phyloP scores from a whole-genome alignment of 2,797 vertebrate species.

The Premnoplex brunnescens region DNA sequence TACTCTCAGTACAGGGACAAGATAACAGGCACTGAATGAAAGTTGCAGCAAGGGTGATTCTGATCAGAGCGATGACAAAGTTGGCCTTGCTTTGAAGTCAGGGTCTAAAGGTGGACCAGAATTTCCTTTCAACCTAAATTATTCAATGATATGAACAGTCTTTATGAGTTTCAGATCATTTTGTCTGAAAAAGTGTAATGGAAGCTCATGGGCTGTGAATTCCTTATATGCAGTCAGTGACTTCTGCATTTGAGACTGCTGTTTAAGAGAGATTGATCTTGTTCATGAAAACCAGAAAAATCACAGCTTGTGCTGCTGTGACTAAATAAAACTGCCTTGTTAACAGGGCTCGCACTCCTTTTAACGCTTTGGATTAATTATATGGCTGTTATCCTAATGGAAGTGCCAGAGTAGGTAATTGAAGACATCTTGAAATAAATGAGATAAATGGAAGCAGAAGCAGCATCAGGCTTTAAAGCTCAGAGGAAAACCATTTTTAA shows the following conservation, averaged over 20 bases:
- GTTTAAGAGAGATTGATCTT: background rate
- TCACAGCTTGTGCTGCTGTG: background rate
- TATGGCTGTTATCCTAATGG: constrained; percentile 23
- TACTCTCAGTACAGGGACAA: background rate
- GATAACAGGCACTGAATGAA: background rate
- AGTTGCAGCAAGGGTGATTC: background rate
- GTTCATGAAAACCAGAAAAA: background rate
- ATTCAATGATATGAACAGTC: background rate
- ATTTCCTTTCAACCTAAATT: background rate
- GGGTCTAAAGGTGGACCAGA: background rate
- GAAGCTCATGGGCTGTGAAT: background rate
- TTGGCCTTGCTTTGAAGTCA: background rate
- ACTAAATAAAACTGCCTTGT: background rate
- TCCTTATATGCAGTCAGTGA: background rate
- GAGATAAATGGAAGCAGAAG: constrained; percentile 4
- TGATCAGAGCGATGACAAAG: background rate
- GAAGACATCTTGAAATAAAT: constrained; percentile 50
- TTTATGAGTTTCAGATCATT: background rate
- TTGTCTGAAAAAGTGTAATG: background rate
- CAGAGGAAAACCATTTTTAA: background rate
- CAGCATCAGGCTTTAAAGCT: background rate
- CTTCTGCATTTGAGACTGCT: background rate
- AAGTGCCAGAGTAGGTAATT: constrained; percentile 5
- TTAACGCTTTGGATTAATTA: constrained; percentile 28
- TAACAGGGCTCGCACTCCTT: background rate